Evolutionary conservation across 2,113 vertebrate species (phyloP).

Genomic region (Chaetura pelagica): DNA sequence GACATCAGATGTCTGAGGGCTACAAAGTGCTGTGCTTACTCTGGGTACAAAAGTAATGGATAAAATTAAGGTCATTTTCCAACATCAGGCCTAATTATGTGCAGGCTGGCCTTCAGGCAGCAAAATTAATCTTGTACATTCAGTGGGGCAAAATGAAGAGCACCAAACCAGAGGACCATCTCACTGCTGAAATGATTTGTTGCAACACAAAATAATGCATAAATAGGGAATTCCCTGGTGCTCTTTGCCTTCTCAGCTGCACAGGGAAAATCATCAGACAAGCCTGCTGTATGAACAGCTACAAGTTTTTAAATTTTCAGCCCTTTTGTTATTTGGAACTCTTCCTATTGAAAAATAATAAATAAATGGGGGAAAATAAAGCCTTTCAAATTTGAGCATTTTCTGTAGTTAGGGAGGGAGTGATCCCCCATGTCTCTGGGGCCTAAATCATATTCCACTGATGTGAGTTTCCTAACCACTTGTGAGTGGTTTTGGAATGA

Average conservation of each 20-base stretch:
- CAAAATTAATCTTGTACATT: constrained; percentile 43
- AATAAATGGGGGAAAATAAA: neutral
- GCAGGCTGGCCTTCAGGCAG: constrained; percentile 36
- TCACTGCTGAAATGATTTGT: neutral
- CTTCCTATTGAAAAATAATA: neutral
- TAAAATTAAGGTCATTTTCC: constrained; percentile 61
- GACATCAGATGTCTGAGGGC: constrained; percentile 29
- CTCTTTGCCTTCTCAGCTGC: neutral
- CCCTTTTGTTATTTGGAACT: neutral
- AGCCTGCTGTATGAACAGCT: neutral
- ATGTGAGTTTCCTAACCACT: neutral
- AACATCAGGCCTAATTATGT: constrained; percentile 23
- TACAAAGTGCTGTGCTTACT: neutral
- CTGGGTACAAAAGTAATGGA: constrained; percentile 25
- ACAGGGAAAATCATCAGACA: neutral
- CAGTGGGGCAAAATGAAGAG: neutral
- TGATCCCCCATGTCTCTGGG: neutral
- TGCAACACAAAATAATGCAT: neutral
- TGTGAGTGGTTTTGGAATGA: neutral
- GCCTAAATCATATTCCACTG: neutral
- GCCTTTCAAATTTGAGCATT: neutral
- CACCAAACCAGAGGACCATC: neutral
- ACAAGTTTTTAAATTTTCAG: neutral
- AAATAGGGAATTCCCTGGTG: neutral
- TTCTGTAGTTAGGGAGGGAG: neutral